Percentiles rank a stretch among this genome's conserved stretches.
Conservation (phyloP, 2,113 vertebrate genomes). For the Corythoichthys intestinalis region DNA sequence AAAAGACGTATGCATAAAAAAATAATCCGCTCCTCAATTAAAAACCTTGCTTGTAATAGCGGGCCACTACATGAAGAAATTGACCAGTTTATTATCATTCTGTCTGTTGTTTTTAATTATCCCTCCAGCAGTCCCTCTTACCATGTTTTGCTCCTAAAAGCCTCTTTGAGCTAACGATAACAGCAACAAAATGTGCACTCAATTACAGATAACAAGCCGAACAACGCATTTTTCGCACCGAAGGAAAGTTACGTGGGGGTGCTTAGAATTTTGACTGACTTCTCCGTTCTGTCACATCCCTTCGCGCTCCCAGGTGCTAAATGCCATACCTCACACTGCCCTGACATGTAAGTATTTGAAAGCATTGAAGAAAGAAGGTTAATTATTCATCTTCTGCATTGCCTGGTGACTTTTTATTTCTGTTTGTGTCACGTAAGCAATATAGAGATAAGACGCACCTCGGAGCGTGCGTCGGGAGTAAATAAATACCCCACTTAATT, state of each 20-base stretch:
- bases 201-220: background rate
- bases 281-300: background rate
- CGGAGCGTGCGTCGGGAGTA: background rate
- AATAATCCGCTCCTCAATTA: background rate
- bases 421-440: slow-evolving; percentile 3
- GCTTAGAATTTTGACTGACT: background rate
- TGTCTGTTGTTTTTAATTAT: too few relatives aligned
- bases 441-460: background rate
- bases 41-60: background rate
- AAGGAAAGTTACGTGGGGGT: background rate
- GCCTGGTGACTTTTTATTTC: background rate
- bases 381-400: slow-evolving; percentile 1
- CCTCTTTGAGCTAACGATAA: background rate
- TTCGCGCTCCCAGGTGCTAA: background rate
- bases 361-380: background rate
- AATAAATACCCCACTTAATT: slow-evolving; percentile 7
- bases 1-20: background rate
- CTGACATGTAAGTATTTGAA: background rate
- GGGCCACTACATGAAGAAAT: background rate
- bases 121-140: too few relatives aligned
- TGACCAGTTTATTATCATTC: too few relatives aligned
- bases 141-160: background rate
- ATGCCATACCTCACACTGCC: background rate
- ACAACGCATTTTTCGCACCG: background rate
- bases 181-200: background rate